A percentile compares a stretch with the other conserved stretches of the same genome.
These are phyloP conservation scores for Cuniculus paca DNA, from an alignment of 2,797 vertebrate species.

Conservation along the genomic window DNA sequence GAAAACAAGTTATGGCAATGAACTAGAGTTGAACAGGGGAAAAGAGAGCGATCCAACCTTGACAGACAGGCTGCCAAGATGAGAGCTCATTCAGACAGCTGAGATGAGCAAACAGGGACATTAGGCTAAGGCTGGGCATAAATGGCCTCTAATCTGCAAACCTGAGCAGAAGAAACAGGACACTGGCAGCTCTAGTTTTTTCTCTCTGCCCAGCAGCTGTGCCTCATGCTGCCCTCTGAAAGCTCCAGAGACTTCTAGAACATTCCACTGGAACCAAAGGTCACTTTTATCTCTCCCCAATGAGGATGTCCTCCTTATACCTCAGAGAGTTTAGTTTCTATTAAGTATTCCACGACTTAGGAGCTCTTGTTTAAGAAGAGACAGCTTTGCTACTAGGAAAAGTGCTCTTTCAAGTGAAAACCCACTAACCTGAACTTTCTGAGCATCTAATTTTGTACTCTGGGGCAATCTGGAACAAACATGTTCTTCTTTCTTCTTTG, in stretches of 20 bases:
- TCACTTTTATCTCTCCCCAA: neutral
- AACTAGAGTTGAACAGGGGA: neutral
- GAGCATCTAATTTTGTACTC: neutral
- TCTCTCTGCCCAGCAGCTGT: neutral
- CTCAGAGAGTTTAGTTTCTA: neutral
- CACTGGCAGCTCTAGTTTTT: neutral
- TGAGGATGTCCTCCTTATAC: neutral
- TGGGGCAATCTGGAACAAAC: constrained; percentile 5
- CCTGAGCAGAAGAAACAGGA: neutral
- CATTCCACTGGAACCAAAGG: neutral
- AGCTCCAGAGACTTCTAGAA: neutral
- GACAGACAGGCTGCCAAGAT: constrained; percentile 53
- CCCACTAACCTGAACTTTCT: neutral
- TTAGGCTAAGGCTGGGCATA: neutral
- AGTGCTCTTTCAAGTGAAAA: constrained; percentile 22
- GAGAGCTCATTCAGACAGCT: neutral
- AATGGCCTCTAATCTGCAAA: neutral
- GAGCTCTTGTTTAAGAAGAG: neutral
- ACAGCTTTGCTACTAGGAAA: neutral
- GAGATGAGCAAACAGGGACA: neutral
- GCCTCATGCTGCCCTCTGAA: neutral
- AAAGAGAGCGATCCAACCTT: neutral
- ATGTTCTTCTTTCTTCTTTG: neutral
- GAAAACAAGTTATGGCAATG: neutral
- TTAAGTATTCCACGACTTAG: neutral